Base-by-base conservation (phyloP, 2,797 vertebrate species). In the Menidia menidia region DNA sequence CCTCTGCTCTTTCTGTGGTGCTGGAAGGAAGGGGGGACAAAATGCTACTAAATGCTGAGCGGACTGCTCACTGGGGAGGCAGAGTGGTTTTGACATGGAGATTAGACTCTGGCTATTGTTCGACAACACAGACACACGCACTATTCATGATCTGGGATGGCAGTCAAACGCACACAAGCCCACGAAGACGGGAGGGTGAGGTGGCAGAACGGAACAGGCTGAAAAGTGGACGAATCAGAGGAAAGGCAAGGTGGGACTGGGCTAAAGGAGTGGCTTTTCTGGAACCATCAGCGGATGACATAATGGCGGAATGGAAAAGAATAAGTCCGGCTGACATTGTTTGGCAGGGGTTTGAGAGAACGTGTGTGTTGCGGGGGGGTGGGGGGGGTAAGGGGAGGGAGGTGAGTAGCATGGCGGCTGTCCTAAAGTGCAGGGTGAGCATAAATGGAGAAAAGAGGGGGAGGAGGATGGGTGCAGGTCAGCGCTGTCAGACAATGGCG, bases 71-170 rank as follows among this genome's bases (percentile, higher is more conserved):
- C 96, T 95, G 95, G 96, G 96, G 97, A 97, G 96, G 95, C 95
- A 96, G 96, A 97, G 96, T 95, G 95, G 97, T 97, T 98, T 98
- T 98, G 97, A 98, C 97, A 98, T 98, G 97, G 97, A 99, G 97
- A 98, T 98, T 98, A 99, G 96, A 94, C 94, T 92, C 93, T 94
- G 93, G 95, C 93, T 95, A 97, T 97, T 98, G 96, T 98, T 96
- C 94, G 90, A 94, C 95, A 94, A 96, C 96, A 96, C 97, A 96
- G 94, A 96, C 93, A 65, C 80, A 53, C 83, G 73, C 82, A 71
- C 95, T 95, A 94, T 95, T 94, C 94, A 91, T 92, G 89, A 94
- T 94, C 92, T 89, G 92, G 94, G 89, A 96, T 93, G 95, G 94
- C 94, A 95, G 95, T 94, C 95, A 95, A 95, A 95, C 95, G 94